Conservation (phyloP, 2,888 invertebrate genomes). For the Sipha maydis region DNA sequence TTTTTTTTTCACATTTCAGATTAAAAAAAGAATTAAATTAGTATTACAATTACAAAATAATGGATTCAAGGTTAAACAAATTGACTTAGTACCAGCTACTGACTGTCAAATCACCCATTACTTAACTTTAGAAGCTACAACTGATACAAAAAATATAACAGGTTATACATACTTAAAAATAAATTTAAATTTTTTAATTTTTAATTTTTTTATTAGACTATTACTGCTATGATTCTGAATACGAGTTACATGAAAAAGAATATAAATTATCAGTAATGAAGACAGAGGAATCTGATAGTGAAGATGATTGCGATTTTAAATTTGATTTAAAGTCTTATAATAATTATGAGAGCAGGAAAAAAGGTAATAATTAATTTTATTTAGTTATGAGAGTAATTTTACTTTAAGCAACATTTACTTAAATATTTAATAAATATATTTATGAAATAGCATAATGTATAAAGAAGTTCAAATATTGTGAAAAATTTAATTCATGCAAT, state of each 20-base stretch:
- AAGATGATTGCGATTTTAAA: constrained; percentile 70
- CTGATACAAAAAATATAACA: constrained; percentile 86
- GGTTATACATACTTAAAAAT: constrained; percentile 70
- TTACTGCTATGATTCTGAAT: constrained; percentile 94
- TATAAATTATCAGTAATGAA: constrained; percentile 88
- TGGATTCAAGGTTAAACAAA: constrained; percentile 90
- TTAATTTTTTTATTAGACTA: constrained; percentile 77
- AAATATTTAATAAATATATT: no score
- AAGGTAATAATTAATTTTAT: no score
- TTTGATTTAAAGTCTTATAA: constrained; percentile 71
- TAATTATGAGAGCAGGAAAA: constrained; percentile 67
- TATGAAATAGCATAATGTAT: no score
- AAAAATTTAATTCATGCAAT: no score
- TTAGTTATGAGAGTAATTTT: no score
- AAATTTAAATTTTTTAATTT: not conserved
- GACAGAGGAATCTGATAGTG: constrained; percentile 77
- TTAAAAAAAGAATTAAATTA: constrained; percentile 99
- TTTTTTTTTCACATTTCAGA: constrained; percentile 66
- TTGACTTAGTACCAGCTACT: constrained; percentile 96
- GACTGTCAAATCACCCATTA: constrained; percentile 98
- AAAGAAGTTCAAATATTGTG: no score
- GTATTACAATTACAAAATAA: constrained; percentile 95
- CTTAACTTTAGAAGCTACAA: constrained; percentile 89
- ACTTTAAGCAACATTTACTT: no score
- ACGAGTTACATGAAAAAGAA: constrained; percentile 91